Evolutionary conservation across 2,797 vertebrate genomes (phyloP).

Genomic region (Eulemur mongoz): DNA sequence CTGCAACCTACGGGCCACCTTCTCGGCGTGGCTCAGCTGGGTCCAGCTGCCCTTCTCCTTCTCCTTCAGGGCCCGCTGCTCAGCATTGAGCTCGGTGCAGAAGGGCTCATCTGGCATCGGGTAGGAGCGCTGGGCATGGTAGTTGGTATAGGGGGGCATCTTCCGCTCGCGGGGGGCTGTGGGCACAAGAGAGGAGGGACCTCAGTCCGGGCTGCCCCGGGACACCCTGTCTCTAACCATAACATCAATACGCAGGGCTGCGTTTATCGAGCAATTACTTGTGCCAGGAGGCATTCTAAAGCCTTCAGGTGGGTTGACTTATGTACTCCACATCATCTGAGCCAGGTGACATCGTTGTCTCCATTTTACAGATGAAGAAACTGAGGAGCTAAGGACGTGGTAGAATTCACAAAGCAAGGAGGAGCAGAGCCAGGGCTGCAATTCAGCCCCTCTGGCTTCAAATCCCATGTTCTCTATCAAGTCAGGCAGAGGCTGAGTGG

Average conservation of each 20-base stretch:
- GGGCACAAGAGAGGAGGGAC: not conserved
- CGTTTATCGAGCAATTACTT: not conserved
- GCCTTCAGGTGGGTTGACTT: not conserved
- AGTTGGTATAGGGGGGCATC: slow-evolving; percentile 86
- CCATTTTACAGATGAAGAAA: not conserved
- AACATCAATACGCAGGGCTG: not conserved
- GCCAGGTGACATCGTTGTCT: not conserved
- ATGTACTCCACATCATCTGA: not conserved
- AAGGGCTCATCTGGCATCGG: slow-evolving; percentile 89
- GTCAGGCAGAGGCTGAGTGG: not conserved
- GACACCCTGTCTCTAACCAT: not conserved
- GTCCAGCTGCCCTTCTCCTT: slow-evolving; percentile 92
- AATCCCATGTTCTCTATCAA: not conserved
- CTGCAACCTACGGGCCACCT: slow-evolving; percentile 87
- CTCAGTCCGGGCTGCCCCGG: not conserved
- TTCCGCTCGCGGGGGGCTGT: slow-evolving; percentile 40
- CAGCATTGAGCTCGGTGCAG: slow-evolving; percentile 79
- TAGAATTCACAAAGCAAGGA: not conserved
- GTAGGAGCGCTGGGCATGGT: slow-evolving; percentile 85
- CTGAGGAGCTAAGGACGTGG: not conserved
- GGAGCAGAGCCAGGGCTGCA: not conserved
- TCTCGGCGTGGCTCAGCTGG: slow-evolving; percentile 89
- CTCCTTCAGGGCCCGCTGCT: slow-evolving; percentile 89
- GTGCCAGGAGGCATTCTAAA: not conserved
- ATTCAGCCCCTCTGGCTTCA: not conserved